Evolutionary conservation across 1,140 invertebrate genomes (phyloP), one percentile per base, ranked within the genome.

Genomic region (Bombus waltoni): DNA sequence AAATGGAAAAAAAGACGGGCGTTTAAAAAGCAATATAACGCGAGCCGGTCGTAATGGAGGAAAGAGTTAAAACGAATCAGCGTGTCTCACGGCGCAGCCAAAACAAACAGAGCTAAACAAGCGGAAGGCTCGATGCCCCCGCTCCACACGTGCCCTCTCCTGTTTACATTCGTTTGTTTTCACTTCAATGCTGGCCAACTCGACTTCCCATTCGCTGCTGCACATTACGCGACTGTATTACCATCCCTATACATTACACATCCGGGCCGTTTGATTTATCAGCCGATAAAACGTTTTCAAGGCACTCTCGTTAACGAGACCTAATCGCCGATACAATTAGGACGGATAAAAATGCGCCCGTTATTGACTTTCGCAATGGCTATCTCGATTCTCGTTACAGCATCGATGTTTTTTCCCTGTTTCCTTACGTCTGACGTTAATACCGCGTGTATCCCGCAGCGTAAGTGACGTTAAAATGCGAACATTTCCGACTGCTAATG

Each of bases 51-150:
- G 72, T 81, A 82, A 86, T 59, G 79, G 47, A 68, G 79, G 22
- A 80, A 53, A 66, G 84, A 42, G 71, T 80, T 86, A 59, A 70
- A 74, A 73, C 84, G 79, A 59, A 68, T 65, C 79, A 72, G 47
- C 62, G 38, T 47, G 79, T 86, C 84, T 71, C 59, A 42, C 38
- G 79, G 32, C 71, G 78, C 62, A 86, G 84, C 79, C 75, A 84
- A 87, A 87, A 78, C 81, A 87, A 87, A 84, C 82, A 84, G 42
- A 84, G 81, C 59, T 84, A 84, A 87, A 84, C 86, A 74, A 84
- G 65, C 86, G 75, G 68, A 78, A 84, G 82, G 59, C 44, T 66
- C 70, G 68, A 79, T 84, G 44, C 74, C 57, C 75, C 32, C 68
- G 57, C 35, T 65, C 53, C 53, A 65, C 81, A 40, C 62, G 65